A percentile compares a stretch with the other conserved stretches of the same genome.
These are phyloP conservation scores for Myotis brandtii DNA, from an alignment of 2,113 vertebrate species.

Conservation along the genomic window DNA sequence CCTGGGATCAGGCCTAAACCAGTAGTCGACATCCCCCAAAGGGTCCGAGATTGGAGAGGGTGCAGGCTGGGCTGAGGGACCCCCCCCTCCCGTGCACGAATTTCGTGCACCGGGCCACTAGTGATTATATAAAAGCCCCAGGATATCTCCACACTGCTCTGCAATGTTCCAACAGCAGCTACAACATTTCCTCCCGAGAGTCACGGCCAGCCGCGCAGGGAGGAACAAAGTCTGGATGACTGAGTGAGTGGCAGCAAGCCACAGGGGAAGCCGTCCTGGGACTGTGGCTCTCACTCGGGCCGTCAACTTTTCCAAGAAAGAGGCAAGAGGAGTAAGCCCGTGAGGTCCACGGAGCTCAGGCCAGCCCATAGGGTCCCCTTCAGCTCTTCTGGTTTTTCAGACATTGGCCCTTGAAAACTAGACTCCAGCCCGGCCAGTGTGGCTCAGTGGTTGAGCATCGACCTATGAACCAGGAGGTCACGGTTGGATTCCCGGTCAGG, in stretches of 20 bases:
- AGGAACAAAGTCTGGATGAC: neutral
- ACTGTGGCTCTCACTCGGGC: neutral
- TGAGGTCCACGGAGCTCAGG: neutral
- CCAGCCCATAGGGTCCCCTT: neutral
- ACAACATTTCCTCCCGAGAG: neutral
- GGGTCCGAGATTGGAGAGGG: too few relatives aligned
- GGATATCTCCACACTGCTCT: neutral
- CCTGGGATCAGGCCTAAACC: too few relatives aligned
- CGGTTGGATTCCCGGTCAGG: too few relatives aligned
- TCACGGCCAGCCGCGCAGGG: accelerated
- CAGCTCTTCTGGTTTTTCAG: neutral
- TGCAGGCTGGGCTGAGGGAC: too few relatives aligned
- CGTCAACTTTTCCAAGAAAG: neutral
- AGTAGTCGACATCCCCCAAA: too few relatives aligned
- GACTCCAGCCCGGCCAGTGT: neutral
- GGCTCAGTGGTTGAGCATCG: too few relatives aligned
- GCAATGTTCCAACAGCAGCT: neutral
- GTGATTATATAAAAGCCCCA: neutral
- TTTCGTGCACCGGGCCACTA: too few relatives aligned
- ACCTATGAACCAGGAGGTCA: too few relatives aligned
- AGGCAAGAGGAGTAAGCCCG: neutral
- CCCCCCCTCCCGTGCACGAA: too few relatives aligned
- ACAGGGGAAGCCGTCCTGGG: neutral
- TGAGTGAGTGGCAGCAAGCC: neutral
- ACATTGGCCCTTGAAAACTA: neutral